These are phyloP conservation scores for Sebastiscus tertius DNA, from an alignment of 2,797 vertebrate genomes.

Conservation along the genomic window DNA sequence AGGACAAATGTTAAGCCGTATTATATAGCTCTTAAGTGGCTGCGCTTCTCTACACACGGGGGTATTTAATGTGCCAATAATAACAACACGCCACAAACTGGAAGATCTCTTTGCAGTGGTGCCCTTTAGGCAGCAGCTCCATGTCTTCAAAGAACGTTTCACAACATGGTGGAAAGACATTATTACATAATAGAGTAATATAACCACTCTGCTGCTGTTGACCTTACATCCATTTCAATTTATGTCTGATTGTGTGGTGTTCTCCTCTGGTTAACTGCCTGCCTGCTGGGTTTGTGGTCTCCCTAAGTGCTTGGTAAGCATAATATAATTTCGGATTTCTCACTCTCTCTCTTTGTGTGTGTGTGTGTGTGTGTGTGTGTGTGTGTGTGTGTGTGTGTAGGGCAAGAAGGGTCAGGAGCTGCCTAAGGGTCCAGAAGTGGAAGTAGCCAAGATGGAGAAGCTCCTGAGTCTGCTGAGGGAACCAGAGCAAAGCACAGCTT, in stretches of 20 bases:
- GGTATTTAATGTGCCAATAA: slow-evolving; percentile 14
- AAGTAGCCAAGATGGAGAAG: slow-evolving; percentile 92
- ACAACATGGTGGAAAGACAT: slow-evolving; percentile 4
- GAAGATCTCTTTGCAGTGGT: neutral
- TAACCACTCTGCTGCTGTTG: neutral
- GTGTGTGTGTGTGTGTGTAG: slow-evolving; percentile 69
- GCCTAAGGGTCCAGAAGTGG: slow-evolving; percentile 88
- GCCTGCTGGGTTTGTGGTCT: slow-evolving; percentile 2
- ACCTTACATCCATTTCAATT: slow-evolving; percentile 18
- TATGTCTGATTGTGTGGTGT: slow-evolving; percentile 20
- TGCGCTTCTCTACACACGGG: neutral
- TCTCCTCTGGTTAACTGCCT: slow-evolving; percentile 11
- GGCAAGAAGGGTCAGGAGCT: slow-evolving; percentile 90
- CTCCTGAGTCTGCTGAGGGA: slow-evolving; percentile 84
- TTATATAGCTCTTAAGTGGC: neutral
- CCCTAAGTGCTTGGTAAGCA: neutral
- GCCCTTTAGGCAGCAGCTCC: neutral
- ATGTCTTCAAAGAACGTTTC: slow-evolving; percentile 12
- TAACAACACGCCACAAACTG: neutral
- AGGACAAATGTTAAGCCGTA: neutral
- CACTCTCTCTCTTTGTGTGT: neutral
- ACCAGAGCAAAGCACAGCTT: slow-evolving; percentile 40
- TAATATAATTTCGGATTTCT: slow-evolving; percentile 8
- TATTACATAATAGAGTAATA: neutral
- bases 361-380: neutral